A percentile compares a stretch with the other conserved stretches of the same genome.
These are phyloP conservation scores for Drosophila colorata DNA, from an alignment of 2,888 invertebrate species.

Conservation along the genomic window DNA sequence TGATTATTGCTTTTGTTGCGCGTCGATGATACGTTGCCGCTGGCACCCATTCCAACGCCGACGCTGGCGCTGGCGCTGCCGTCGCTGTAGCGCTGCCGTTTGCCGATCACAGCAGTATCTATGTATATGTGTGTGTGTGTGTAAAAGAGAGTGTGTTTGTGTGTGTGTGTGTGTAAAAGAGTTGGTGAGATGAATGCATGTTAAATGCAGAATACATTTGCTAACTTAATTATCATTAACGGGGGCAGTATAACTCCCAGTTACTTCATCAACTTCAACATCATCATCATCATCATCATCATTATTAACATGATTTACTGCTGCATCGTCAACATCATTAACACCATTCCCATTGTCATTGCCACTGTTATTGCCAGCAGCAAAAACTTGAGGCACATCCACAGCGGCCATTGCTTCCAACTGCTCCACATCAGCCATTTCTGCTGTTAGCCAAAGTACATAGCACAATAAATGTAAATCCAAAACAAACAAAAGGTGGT, in stretches of 20 bases:
- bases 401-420: conserved; percentile 46
- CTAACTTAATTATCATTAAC: conserved; percentile 54
- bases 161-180: conserved; percentile 30
- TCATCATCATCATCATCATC: conserved; percentile 23
- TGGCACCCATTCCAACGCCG: conserved; percentile 12
- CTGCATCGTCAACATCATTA: conserved; percentile 40
- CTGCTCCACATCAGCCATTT: conserved; percentile 52
- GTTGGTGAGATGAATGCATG: conserved; percentile 35
- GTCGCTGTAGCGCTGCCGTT: conserved; percentile 65
- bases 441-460: conserved; percentile 55
- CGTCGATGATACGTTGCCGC: conserved; percentile 41
- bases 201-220: conserved; percentile 53
- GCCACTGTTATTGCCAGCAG: conserved; percentile 53
- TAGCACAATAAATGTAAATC: conserved; percentile 54
- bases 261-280: conserved; percentile 37
- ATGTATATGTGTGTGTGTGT: conserved; percentile 5
- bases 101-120: conserved; percentile 56
- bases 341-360: conserved; percentile 32
- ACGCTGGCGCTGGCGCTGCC: conserved; percentile 37
- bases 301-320: conserved; percentile 33
- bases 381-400: conserved; percentile 63
- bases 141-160: conserved; percentile 19
- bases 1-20: conserved; percentile 76
- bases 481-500: conserved; percentile 58
- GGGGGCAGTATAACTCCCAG: conserved; percentile 42